Conservation (phyloP, 2,113 vertebrate species). For the Burhinus bistriatus region DNA sequence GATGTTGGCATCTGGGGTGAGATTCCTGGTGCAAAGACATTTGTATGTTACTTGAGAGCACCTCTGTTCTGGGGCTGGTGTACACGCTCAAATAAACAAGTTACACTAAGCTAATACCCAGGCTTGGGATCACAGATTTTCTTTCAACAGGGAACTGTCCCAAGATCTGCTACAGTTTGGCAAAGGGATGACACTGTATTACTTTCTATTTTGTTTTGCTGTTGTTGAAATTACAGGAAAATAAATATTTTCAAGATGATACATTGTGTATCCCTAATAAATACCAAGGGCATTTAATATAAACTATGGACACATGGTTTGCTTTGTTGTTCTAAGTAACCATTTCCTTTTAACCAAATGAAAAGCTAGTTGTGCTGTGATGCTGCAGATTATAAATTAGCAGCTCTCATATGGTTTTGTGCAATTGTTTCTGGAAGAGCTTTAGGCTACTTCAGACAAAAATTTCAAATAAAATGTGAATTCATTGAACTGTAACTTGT, state of each 20-base stretch:
- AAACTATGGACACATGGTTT: constrained; percentile 28
- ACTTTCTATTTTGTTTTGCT: constrained; percentile 34
- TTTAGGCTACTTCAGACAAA: constrained; percentile 77
- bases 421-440: constrained; percentile 65
- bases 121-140: background rate
- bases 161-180: background rate
- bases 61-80: background rate
- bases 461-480: constrained; percentile 78
- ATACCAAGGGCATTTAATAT: constrained; percentile 23
- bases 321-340: constrained; percentile 35
- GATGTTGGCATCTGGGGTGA: constrained; percentile 31
- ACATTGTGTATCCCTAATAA: constrained; percentile 45
- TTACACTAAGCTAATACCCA: background rate
- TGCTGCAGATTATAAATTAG: constrained; percentile 53
- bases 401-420: constrained; percentile 18
- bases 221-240: constrained; percentile 53
- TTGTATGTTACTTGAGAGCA: background rate
- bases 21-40: background rate
- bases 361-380: background rate
- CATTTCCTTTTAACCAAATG: constrained; percentile 41
- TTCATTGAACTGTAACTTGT: constrained; percentile 80
- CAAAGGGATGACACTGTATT: background rate
- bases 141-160: background rate
- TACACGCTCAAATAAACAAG: background rate
- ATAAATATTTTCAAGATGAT: constrained; percentile 55